Base-by-base conservation (phyloP, 2,888 invertebrate species). In the Idaea straminata region DNA sequence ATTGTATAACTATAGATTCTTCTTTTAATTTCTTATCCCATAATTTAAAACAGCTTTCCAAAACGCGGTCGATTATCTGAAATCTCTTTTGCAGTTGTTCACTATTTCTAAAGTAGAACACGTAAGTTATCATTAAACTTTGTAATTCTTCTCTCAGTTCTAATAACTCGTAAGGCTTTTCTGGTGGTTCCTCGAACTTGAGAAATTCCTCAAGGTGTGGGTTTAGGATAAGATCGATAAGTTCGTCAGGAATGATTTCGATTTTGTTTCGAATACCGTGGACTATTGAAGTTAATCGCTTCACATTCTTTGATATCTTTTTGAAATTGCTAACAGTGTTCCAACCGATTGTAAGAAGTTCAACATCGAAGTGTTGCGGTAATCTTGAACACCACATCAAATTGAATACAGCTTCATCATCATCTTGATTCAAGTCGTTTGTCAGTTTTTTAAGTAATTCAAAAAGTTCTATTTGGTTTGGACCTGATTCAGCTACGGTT, bases 381-480 rank as follows among this genome's bases (percentile, higher is more conserved):
- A 67, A 63, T 3, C 61, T 64, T 0, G 15, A 7, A 7, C 5
- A 35, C 5, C 57, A 34, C 59, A 59, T 59, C n/a, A 62, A 25
- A 59, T 66, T 10, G 15, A 74, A 80, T 25, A 80, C 63, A 0
- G 74, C 72, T 36, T 77, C 76, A n/a, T 79, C 72, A 35, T 84
- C 84, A 35, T 83, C 75, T 61, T 79, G 74, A 60, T 75, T 66
- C 15, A 84, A 64, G 62, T 77, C 72, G 15, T 64, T 64, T 15
- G 80, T 81, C 7, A 81, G 70, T 4, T 62, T 65, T 71, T 77
- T 76, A 4, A 84, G 67, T 5, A 75, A 67, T 61, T 80, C 75
- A 65, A 75, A 80, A 5, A 83, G 61, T 63, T 73, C 70, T n/a
- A 62, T 61, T 66, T 76, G 77, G 10, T 36, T 57, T 10, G 60